These are phyloP conservation scores for Aphaenogaster ashmeadi DNA, from an alignment of 1,140 invertebrate genomes.

Conservation along the genomic window DNA sequence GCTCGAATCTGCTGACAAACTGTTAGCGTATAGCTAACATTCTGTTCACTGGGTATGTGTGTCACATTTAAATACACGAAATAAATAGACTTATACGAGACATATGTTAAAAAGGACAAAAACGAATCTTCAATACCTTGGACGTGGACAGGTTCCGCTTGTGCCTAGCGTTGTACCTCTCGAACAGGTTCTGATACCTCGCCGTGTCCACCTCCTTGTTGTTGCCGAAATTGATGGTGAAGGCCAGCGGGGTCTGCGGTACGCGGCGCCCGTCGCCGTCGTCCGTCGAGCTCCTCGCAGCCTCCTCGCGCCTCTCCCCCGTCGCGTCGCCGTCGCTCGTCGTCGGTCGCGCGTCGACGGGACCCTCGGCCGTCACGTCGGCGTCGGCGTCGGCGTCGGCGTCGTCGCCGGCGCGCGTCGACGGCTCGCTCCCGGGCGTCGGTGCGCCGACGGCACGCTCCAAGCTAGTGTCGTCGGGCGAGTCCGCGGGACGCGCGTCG, in stretches of 20 bases:
- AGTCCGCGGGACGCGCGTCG: slow-evolving; percentile 65
- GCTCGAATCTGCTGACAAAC: background rate
- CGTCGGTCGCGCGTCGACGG: slow-evolving; percentile 28
- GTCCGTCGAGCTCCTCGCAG: background rate
- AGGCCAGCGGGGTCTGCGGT: slow-evolving; percentile 85
- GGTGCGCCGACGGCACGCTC: background rate
- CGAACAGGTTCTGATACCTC: slow-evolving; percentile 90
- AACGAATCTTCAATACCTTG: slow-evolving; percentile 82
- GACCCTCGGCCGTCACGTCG: slow-evolving; percentile 15
- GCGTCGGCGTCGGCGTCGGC: slow-evolving; percentile 10
- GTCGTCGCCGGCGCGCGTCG: slow-evolving; percentile 7
- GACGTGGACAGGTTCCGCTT: slow-evolving; percentile 91
- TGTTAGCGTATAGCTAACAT: background rate
- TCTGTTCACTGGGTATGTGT: background rate
- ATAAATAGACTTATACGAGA: background rate
- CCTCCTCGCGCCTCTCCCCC: background rate
- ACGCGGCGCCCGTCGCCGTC: slow-evolving; percentile 14
- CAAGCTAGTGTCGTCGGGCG: slow-evolving; percentile 1
- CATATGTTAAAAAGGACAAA: background rate
- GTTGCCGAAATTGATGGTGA: slow-evolving; percentile 91
- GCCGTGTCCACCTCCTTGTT: slow-evolving; percentile 89
- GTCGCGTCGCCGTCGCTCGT: slow-evolving; percentile 24
- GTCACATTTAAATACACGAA: background rate
- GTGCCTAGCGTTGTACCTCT: slow-evolving; percentile 91
- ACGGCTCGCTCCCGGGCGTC: background rate